These are phyloP conservation scores for Dichetophora obliterata DNA, from an alignment of 2,888 invertebrate species.

Conservation along the genomic window DNA sequence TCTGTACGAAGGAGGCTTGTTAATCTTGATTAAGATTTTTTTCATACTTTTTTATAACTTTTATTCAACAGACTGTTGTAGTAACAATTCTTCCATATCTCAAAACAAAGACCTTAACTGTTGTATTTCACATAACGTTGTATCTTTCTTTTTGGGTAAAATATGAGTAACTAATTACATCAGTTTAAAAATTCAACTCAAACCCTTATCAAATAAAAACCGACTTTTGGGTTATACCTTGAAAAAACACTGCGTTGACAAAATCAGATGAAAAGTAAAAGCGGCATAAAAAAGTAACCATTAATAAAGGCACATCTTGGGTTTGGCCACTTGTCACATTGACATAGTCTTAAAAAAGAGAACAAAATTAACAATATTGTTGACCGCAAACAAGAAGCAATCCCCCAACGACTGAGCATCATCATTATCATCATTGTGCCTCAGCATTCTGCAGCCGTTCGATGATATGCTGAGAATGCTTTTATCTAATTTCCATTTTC, in stretches of 20 bases:
- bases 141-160: too few species aligned
- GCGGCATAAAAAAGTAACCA: background rate
- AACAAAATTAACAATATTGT: background rate
- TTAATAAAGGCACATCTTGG: background rate
- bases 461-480: background rate
- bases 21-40: too few species aligned
- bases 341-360: background rate
- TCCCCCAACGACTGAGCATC: background rate
- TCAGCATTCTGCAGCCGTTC: background rate
- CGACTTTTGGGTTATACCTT: background rate
- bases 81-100: too few species aligned
- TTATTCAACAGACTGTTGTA: too few species aligned
- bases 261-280: background rate
- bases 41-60: too few species aligned
- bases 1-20: too few species aligned
- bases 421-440: background rate
- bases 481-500: slow-evolving; percentile 17
- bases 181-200: too few species aligned
- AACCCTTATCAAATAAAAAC: background rate
- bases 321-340: background rate
- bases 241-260: background rate
- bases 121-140: too few species aligned
- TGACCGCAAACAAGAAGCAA: background rate
- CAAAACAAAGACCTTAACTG: too few species aligned
- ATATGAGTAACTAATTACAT: too few species aligned